phyloP scores from a whole-genome alignment of 2,888 invertebrate species.

The Chorisops tibialis region DNA sequence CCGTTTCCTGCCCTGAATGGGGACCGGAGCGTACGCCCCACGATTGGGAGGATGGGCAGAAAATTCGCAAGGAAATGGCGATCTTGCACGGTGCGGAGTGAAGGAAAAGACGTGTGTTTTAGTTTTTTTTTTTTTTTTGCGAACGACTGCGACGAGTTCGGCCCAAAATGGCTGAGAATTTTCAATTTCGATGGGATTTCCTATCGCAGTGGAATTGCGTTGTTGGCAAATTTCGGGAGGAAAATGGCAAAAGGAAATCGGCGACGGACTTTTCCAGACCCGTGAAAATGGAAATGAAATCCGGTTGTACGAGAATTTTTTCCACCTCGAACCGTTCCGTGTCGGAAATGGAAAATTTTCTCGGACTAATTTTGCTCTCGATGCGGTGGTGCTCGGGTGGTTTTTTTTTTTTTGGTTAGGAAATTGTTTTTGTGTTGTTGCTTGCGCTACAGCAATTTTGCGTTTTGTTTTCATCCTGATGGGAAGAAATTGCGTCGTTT shows the following conservation, averaged over 20 bases:
- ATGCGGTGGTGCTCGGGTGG: no score
- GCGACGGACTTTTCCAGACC: no score
- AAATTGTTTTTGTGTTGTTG: neutral
- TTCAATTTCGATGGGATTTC: neutral
- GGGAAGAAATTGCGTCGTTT: neutral
- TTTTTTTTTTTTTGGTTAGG: no score
- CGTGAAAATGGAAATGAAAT: no score
- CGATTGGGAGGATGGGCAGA: no score
- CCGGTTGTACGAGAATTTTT: no score
- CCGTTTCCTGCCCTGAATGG: conserved; percentile 7
- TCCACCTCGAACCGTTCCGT: no score
- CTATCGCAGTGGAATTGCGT: conserved; percentile 1
- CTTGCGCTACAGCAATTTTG: no score
- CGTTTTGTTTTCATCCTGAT: neutral
- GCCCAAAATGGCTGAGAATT: conserved; percentile 20
- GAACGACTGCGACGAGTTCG: neutral
- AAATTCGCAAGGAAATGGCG: conserved; percentile 4
- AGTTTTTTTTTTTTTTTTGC: neutral
- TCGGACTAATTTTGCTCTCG: no score
- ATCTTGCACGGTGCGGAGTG: neutral
- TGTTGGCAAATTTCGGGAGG: conserved; percentile 10
- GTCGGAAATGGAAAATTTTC: no score
- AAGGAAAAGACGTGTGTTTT: no score
- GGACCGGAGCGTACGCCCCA: conserved; percentile 2
- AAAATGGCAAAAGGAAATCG: no score